Evolutionary conservation across 2,113 vertebrate species (phyloP).

Genomic region (Echinops telfairi): DNA sequence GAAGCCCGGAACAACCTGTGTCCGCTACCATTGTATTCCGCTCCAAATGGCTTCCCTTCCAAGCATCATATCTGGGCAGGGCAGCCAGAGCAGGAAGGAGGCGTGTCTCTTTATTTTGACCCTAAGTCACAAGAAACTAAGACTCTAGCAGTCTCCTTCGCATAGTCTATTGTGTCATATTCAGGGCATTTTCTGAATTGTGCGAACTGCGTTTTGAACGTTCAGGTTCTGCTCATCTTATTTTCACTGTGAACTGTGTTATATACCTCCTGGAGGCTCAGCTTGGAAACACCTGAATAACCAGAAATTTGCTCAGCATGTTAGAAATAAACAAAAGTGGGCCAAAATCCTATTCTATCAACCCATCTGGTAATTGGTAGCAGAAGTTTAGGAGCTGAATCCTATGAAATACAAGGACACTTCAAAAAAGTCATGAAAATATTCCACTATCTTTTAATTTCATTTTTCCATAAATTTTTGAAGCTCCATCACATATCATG

Average conservation of each 20-base stretch:
- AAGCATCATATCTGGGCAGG: neutral
- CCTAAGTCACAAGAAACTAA: neutral
- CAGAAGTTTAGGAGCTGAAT: neutral
- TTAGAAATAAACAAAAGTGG: neutral
- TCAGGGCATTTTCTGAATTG: neutral
- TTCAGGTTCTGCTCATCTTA: neutral
- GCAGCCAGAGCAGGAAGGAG: neutral
- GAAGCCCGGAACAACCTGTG: neutral
- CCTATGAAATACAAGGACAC: neutral
- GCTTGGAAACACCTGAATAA: neutral
- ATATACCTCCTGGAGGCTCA: neutral
- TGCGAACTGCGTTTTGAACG: neutral
- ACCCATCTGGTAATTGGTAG: neutral
- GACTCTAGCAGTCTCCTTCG: neutral
- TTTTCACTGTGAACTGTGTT: neutral
- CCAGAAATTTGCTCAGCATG: neutral
- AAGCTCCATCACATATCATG: neutral
- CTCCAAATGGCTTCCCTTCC: fast-evolving
- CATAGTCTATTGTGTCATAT: neutral
- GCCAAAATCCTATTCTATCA: neutral
- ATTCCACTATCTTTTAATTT: no score
- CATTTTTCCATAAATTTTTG: no score
- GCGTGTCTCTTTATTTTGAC: no score
- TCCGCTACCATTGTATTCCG: neutral
- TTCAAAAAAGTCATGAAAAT: no score